Percentiles rank a stretch among this genome's conserved stretches.
Conservation (phyloP, 2,888 invertebrate species). For the Chrysodeixis includens region DNA sequence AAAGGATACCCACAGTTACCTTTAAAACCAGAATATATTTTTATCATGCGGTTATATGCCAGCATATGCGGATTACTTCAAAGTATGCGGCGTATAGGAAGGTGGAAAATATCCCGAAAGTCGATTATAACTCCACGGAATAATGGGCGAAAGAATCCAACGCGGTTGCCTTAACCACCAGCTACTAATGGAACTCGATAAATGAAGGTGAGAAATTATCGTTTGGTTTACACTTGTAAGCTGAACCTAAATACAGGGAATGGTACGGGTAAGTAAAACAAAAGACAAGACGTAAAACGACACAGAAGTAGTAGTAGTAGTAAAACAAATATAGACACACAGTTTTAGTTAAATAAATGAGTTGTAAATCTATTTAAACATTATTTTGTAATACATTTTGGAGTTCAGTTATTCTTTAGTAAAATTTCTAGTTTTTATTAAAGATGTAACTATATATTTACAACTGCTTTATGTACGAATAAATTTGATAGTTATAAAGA, state of each 20-base stretch:
- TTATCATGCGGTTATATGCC: constrained; percentile 29
- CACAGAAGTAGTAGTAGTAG: too few relatives aligned
- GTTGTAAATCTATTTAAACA: too few relatives aligned
- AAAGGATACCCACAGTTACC: constrained; percentile 25
- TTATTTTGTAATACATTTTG: too few relatives aligned
- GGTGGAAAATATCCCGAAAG: constrained; percentile 72
- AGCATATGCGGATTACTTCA: constrained; percentile 35
- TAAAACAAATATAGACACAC: too few relatives aligned
- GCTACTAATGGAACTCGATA: constrained; percentile 66
- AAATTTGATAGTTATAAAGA: too few relatives aligned
- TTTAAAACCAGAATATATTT: constrained; percentile 33
- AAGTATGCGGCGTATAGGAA: constrained; percentile 50
- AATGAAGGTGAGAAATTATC: neutral
- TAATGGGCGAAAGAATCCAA: constrained; percentile 83
- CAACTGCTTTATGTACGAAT: too few relatives aligned
- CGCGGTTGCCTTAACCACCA: constrained; percentile 64
- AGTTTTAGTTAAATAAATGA: too few relatives aligned
- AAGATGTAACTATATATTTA: too few relatives aligned
- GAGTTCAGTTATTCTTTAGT: too few relatives aligned
- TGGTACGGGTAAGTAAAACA: too few relatives aligned
- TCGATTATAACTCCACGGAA: constrained; percentile 84
- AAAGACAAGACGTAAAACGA: too few relatives aligned
- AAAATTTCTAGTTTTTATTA: too few relatives aligned
- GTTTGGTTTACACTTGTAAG: neutral
- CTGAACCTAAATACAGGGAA: neutral